Evolutionary conservation across 1,140 invertebrate species (phyloP).

Genomic region (Idris sp.): DNA sequence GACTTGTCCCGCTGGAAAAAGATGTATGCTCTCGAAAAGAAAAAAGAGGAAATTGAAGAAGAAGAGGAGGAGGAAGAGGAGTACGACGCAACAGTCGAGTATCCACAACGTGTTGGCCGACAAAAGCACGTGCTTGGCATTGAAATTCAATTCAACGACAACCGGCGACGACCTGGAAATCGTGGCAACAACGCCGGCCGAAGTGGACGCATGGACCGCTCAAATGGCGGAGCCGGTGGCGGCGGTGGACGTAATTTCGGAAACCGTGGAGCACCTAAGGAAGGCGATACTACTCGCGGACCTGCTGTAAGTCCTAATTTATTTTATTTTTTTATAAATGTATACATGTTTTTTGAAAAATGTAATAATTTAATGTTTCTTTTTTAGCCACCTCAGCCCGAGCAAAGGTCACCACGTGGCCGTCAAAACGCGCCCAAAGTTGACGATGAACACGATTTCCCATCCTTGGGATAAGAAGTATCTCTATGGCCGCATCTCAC

Average conservation of each 20-base stretch:
- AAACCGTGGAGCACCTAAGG: conserved; percentile 66
- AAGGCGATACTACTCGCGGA: conserved; percentile 66
- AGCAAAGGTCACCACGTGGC: conserved; percentile 76
- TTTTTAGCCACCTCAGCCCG: conserved; percentile 57
- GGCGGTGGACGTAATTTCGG: conserved; percentile 69
- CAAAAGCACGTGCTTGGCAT: conserved; percentile 93
- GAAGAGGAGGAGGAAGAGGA: conserved; percentile 84
- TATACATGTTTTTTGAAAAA: too few species aligned
- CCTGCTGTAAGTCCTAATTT: conserved; percentile 66
- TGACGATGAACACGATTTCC: conserved; percentile 96
- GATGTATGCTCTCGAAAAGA: conserved; percentile 90
- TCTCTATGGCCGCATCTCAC: conserved; percentile 51
- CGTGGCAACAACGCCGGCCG: conserved; percentile 80
- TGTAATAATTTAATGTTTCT: conserved; percentile 12
- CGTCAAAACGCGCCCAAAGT: conserved; percentile 91
- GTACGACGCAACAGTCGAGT: conserved; percentile 86
- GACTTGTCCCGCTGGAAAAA: conserved; percentile 95
- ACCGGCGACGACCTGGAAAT: conserved; percentile 83
- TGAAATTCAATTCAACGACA: conserved; percentile 93
- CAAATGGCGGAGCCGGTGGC: conserved; percentile 70
- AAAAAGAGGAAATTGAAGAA: conserved; percentile 85
- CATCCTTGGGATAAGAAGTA: conserved; percentile 87
- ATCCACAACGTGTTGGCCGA: conserved; percentile 90
- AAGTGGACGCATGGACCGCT: conserved; percentile 73
- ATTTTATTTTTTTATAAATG: too few species aligned